Percentiles rank a stretch among this genome's conserved stretches.
These are phyloP conservation scores for Catalaphyllia jardinei DNA, from an alignment of 64 coral and sea anemone species.

Conservation along the genomic window DNA sequence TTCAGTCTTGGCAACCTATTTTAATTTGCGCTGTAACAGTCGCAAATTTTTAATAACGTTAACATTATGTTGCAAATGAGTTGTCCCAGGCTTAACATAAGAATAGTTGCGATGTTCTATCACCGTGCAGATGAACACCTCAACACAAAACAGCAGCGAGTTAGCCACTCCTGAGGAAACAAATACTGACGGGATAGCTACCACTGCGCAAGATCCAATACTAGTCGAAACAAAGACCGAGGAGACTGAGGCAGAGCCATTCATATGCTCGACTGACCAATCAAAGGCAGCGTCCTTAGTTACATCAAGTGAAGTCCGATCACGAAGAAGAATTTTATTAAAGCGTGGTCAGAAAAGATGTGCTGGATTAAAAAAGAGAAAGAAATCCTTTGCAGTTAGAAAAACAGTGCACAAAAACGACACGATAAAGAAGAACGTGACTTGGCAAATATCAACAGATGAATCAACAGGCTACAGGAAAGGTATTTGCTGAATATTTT, in stretches of 20 bases:
- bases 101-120: not conserved
- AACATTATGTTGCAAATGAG: too few species aligned
- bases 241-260: not conserved
- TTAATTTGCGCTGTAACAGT: too few species aligned
- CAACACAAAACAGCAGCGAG: not conserved
- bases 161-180: not conserved
- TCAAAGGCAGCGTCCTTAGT: not conserved
- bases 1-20: too few species aligned
- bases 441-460: not conserved
- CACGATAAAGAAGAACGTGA: not conserved
- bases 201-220: not conserved
- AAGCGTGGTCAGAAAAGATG: not conserved
- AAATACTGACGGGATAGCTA: not conserved
- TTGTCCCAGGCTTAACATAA: too few species aligned
- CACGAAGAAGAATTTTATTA: not conserved
- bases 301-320: not conserved
- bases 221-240: not conserved
- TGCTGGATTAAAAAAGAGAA: not conserved
- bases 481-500: not conserved
- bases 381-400: not conserved
- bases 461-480: not conserved
- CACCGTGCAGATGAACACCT: not conserved
- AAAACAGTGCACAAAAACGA: not conserved
- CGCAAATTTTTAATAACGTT: too few species aligned
- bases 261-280: not conserved